phyloP scores from a whole-genome alignment of 2,888 invertebrate species.

The Nineta flava region DNA sequence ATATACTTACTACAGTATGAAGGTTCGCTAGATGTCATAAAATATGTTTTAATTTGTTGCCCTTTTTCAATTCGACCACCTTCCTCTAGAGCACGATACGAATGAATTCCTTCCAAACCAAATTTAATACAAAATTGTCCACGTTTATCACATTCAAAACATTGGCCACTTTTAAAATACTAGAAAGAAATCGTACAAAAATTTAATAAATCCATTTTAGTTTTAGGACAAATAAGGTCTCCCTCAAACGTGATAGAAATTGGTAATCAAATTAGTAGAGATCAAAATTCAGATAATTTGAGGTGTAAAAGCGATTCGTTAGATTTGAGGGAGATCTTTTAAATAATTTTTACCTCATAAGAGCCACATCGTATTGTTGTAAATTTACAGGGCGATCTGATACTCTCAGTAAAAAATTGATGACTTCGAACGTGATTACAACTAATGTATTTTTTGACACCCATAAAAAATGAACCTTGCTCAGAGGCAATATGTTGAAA shows the following conservation, averaged over 20 bases:
- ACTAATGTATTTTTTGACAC: constrained; percentile 52
- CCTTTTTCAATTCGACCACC: constrained; percentile 31
- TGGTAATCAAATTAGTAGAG: too few relatives aligned
- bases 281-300: too few relatives aligned
- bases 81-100: constrained; percentile 33
- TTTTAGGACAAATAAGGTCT: not conserved
- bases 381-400: constrained; percentile 62
- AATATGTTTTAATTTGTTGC: constrained; percentile 44
- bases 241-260: too few relatives aligned
- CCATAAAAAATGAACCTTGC: constrained; percentile 33
- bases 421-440: constrained; percentile 81
- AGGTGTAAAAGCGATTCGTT: too few relatives aligned
- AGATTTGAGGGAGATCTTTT: too few relatives aligned
- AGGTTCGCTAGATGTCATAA: constrained; percentile 48
- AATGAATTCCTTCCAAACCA: constrained; percentile 42
- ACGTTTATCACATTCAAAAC: constrained; percentile 48
- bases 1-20: constrained; percentile 65
- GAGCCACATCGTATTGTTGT: constrained; percentile 62
- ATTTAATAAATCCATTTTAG: not conserved
- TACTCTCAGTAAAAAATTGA: constrained; percentile 70
- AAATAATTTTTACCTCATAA: constrained; percentile 40
- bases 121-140: constrained; percentile 52
- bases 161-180: constrained; percentile 52
- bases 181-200: constrained; percentile 22
- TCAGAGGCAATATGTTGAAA: constrained; percentile 46